A percentile compares a stretch with the other conserved stretches of the same genome.
Conservation (phyloP, 2,888 invertebrate genomes). For the Drosophila fulvimacula region DNA sequence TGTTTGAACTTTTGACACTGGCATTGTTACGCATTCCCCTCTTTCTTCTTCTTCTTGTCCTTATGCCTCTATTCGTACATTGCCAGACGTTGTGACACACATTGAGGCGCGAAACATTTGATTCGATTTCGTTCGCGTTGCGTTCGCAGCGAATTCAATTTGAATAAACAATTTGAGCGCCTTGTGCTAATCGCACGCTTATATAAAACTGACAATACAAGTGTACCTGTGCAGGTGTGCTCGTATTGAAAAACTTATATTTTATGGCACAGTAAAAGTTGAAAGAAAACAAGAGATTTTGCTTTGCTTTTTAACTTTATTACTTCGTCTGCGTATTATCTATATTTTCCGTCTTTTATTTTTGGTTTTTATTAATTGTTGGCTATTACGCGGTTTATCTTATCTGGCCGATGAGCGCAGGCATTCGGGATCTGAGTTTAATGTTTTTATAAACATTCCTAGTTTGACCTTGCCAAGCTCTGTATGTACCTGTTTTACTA, state of each 20-base stretch:
- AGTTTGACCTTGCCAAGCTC: constrained; percentile 55
- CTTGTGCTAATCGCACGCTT: constrained; percentile 48
- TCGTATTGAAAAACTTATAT: not conserved
- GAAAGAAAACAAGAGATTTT: constrained; percentile 37
- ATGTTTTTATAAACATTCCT: constrained; percentile 14
- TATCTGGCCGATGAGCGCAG: constrained; percentile 54
- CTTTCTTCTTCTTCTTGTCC: not conserved
- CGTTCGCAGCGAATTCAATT: constrained; percentile 54
- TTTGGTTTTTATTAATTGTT: constrained; percentile 60
- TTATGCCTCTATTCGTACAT: constrained; percentile 12
- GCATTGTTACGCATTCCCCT: constrained; percentile 7
- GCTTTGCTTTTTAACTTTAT: constrained; percentile 39
- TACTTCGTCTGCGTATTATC: constrained; percentile 35
- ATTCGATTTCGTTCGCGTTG: constrained; percentile 30
- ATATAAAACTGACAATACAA: constrained; percentile 42
- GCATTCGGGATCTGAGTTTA: constrained; percentile 36
- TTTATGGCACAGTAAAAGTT: constrained; percentile 45
- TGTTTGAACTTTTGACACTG: constrained; percentile 20
- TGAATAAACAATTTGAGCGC: constrained; percentile 72
- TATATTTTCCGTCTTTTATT: constrained; percentile 12
- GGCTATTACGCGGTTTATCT: constrained; percentile 58
- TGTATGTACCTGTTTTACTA: constrained; percentile 48
- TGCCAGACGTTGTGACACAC: constrained; percentile 59
- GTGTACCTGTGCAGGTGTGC: not conserved
- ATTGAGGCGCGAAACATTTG: constrained; percentile 55